Conservation (phyloP, 2,888 invertebrate species). For the Cantharis rufa region DNA sequence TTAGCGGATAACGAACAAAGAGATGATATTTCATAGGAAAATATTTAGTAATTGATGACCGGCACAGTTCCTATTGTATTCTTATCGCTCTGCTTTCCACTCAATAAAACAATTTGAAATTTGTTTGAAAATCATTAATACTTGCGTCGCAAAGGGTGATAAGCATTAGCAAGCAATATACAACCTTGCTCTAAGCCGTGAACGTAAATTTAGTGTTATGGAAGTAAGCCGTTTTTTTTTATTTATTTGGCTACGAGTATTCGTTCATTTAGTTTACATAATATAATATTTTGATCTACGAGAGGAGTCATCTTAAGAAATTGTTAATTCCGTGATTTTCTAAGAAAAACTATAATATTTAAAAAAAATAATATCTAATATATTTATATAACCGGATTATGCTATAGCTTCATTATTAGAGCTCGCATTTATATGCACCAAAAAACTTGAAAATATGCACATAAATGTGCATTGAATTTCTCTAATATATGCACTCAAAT, state of each 20-base stretch:
- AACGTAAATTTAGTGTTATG: neutral
- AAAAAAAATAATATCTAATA: too few species aligned
- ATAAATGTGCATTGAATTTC: too few species aligned
- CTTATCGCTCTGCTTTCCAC: constrained; percentile 54
- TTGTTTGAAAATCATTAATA: constrained; percentile 40
- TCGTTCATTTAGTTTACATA: neutral
- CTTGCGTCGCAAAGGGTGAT: constrained; percentile 5
- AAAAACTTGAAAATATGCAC: too few species aligned
- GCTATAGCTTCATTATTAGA: too few species aligned
- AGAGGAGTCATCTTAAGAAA: neutral
- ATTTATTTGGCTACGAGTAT: neutral
- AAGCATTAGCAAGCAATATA: neutral
- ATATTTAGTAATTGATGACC: constrained; percentile 29
- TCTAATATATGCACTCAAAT: too few species aligned
- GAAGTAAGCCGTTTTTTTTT: neutral
- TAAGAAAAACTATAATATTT: neutral
- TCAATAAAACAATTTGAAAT: constrained; percentile 54
- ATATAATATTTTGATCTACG: neutral
- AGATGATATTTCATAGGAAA: constrained; percentile 15
- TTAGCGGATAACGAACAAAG: constrained; percentile 26
- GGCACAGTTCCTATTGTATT: constrained; percentile 27
- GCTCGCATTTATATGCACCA: too few species aligned
- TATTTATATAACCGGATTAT: too few species aligned
- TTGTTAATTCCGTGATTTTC: neutral
- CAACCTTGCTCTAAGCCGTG: neutral